phyloP scores from a whole-genome alignment of 2,113 vertebrate species.

The Brachyhypopomus gauderio region DNA sequence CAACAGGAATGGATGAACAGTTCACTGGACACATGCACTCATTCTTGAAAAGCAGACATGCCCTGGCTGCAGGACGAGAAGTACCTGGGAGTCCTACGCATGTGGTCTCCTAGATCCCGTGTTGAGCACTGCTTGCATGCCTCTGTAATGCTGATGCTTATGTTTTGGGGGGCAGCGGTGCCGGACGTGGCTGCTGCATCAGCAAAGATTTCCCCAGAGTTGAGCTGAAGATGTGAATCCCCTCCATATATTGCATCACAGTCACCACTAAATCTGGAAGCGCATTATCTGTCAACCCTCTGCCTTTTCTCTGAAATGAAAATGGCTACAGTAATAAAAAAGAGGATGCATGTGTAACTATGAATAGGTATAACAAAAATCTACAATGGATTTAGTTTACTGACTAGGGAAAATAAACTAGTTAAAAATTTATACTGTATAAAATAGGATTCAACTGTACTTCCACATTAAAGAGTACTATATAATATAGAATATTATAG shows the following conservation, averaged over 20 bases:
- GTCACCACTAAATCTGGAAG: slow-evolving; percentile 42
- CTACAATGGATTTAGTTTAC: slow-evolving; percentile 10
- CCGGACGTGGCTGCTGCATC: slow-evolving; percentile 53
- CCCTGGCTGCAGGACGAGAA: slow-evolving; percentile 23
- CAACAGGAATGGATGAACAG: not conserved
- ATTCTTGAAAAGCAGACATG: slow-evolving; percentile 1
- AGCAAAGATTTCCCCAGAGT: slow-evolving; percentile 60
- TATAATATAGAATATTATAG: too few relatives aligned
- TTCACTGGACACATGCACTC: not conserved
- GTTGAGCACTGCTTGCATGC: slow-evolving; percentile 50
- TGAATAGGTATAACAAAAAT: not conserved
- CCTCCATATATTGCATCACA: slow-evolving; percentile 43
- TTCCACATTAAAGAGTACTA: too few relatives aligned
- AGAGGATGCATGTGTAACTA: slow-evolving; percentile 6
- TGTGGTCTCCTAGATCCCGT: slow-evolving; percentile 45
- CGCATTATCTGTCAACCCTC: slow-evolving; percentile 14
- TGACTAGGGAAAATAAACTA: not conserved
- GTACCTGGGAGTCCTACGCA: not conserved
- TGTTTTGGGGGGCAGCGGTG: slow-evolving; percentile 36
- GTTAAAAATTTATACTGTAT: not conserved
- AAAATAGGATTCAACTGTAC: not conserved
- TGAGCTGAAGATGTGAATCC: slow-evolving; percentile 47
- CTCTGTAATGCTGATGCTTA: slow-evolving; percentile 63
- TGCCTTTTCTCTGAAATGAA: slow-evolving; percentile 45
- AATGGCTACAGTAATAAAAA: slow-evolving; percentile 28